These are phyloP conservation scores for Hepsetus odoe DNA, from an alignment of 2,113 vertebrate genomes.

Conservation along the genomic window DNA sequence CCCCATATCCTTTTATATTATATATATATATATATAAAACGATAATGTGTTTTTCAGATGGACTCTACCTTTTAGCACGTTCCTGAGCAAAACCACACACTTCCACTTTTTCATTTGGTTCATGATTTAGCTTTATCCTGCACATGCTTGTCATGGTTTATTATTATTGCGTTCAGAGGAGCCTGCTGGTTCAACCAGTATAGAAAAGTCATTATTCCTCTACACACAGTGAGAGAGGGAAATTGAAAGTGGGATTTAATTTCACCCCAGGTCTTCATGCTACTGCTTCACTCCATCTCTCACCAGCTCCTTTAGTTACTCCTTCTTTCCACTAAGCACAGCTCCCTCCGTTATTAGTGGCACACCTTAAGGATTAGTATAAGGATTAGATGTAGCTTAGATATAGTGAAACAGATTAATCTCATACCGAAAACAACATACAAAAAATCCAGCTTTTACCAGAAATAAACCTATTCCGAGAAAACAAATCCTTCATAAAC, in stretches of 20 bases:
- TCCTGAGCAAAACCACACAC: not conserved
- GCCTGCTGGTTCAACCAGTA: not conserved
- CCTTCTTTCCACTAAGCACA: too few species aligned
- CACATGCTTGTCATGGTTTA: not conserved
- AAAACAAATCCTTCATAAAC: too few species aligned
- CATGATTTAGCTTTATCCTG: not conserved
- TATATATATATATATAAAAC: too few species aligned
- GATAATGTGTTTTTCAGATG: conserved; percentile 35
- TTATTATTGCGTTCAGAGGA: not conserved
- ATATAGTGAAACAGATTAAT: too few species aligned
- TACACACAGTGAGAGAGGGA: not conserved
- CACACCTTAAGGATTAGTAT: too few species aligned
- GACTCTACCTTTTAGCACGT: conserved; percentile 31
- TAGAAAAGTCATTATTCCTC: not conserved
- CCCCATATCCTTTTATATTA: conserved; percentile 32
- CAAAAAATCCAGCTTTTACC: too few species aligned
- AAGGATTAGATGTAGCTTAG: too few species aligned
- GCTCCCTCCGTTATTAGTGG: too few species aligned
- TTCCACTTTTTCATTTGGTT: conserved; percentile 25
- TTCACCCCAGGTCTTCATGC: not conserved
- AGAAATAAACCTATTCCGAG: too few species aligned
- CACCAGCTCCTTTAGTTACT: not conserved
- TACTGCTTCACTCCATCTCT: not conserved
- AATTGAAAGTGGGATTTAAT: not conserved
- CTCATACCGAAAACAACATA: too few species aligned